Base-by-base conservation (phyloP, 1,140 invertebrate genomes). In the Dreissena rostriformis region DNA sequence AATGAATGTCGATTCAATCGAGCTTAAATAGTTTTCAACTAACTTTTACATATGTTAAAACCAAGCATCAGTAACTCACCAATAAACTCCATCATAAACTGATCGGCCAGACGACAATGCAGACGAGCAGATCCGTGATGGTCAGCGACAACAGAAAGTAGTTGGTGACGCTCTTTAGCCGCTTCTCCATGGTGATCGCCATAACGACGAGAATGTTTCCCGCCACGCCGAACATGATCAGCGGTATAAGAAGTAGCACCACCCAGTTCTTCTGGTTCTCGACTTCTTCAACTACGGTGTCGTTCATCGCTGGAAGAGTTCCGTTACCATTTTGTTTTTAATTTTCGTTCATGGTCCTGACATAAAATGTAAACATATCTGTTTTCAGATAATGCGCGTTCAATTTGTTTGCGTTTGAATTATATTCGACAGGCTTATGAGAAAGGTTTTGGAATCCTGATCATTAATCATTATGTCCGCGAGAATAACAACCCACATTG, bases 121-220 rank as follows among this genome's bases (percentile, higher is more conserved):
- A 95, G 49, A 99, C 98, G 88, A 99, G 96, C 87, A 99, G 96
- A 93, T 99, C 98, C 67, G 98, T 98, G 85, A 99, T 97, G n/a
- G 98, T 98, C 87, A 99, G 94, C 10, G 98, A 99, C 26, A 98
- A 97, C 88, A 99, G 95, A 94, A 99, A 99, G 85, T 99, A 95
- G 94, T 99, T 99, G 71, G 98, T 98, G 87, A 99, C 97, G 89
- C 97, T 96, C 90, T 98, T 95, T 79, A 99, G 95, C 15, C 97
- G 97, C 68, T 98, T 95, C 93, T 99, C 98, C 61, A 97, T 98
- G 93, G 97, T 98, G 88, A 99, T 98, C 53, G 98, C 98, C 88
- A 98, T 96, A 93, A 98, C 99, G 65, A 99, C 98, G 84, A 99
- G 95, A 53, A 98, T 96, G 94, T 99, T 99, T 26, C 98, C 98